Evolutionary conservation across 2,888 invertebrate species (phyloP).

Genomic region (Hydroisotoma schaefferi): DNA sequence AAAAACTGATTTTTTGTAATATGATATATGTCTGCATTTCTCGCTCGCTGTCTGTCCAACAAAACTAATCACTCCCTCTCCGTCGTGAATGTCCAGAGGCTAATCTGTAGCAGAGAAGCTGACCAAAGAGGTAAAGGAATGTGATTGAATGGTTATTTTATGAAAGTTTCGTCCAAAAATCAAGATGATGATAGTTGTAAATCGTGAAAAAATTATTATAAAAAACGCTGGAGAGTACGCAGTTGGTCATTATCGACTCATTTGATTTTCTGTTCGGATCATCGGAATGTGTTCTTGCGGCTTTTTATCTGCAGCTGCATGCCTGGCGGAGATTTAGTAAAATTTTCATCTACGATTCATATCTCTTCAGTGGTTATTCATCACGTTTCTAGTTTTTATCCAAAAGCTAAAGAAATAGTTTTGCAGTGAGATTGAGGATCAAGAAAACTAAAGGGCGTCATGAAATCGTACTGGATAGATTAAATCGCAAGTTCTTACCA

Average conservation of each 20-base stretch:
- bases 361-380: not conserved
- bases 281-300: slow-evolving; percentile 8
- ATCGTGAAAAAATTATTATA: not conserved
- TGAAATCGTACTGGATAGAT: too few species aligned
- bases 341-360: slow-evolving; percentile 14
- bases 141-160: slow-evolving; percentile 5
- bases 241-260: slow-evolving; percentile 7
- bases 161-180: not conserved
- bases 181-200: not conserved
- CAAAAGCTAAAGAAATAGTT: not conserved
- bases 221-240: slow-evolving; percentile 2
- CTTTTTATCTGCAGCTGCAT: slow-evolving; percentile 11
- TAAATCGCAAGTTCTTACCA: too few species aligned
- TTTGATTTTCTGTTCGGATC: slow-evolving; percentile 3
- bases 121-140: not conserved
- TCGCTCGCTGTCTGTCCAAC: too few species aligned
- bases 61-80: too few species aligned
- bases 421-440: too few species aligned
- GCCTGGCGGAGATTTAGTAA: slow-evolving; percentile 15
- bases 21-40: too few species aligned
- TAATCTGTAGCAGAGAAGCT: too few species aligned
- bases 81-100: too few species aligned
- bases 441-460: too few species aligned
- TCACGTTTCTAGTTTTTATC: not conserved
- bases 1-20: too few species aligned